These are phyloP conservation scores for Leuciscus waleckii DNA, from an alignment of 2,797 vertebrate species.

Conservation along the genomic window DNA sequence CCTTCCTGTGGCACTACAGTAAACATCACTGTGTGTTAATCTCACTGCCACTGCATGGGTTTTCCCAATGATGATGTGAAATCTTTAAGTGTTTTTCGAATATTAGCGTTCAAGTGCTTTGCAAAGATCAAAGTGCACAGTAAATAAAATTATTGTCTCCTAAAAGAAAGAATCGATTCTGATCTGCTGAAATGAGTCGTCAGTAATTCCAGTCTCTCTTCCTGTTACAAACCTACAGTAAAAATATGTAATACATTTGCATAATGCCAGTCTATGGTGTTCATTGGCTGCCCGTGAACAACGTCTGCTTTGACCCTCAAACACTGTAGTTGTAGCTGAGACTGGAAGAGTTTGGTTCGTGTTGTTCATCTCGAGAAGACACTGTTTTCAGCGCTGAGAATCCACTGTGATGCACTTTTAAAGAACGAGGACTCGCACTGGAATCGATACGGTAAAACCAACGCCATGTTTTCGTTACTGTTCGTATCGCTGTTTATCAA, in stretches of 20 bases:
- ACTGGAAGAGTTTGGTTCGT: no score
- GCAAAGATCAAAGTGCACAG: background rate
- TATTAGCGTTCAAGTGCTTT: background rate
- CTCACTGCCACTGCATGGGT: conserved; percentile 14
- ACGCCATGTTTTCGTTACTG: background rate
- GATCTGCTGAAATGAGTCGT: background rate
- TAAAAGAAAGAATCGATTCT: background rate
- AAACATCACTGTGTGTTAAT: conserved; percentile 32
- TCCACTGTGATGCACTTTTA: background rate
- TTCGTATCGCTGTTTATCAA: background rate
- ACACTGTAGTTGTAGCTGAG: background rate
- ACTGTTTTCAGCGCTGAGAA: no score
- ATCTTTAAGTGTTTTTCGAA: background rate
- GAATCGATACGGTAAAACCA: background rate
- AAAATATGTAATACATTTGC: no score
- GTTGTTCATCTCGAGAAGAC: no score
- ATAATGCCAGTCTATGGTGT: background rate
- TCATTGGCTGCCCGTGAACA: background rate
- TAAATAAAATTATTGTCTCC: background rate
- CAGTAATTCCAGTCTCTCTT: background rate
- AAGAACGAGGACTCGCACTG: background rate
- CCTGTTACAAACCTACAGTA: background rate
- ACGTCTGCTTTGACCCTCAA: background rate
- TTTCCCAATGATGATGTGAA: conserved; percentile 20
- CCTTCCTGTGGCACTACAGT: conserved; percentile 36